Conservation (phyloP, 2,113 vertebrate genomes). For the Catharus minimus region DNA sequence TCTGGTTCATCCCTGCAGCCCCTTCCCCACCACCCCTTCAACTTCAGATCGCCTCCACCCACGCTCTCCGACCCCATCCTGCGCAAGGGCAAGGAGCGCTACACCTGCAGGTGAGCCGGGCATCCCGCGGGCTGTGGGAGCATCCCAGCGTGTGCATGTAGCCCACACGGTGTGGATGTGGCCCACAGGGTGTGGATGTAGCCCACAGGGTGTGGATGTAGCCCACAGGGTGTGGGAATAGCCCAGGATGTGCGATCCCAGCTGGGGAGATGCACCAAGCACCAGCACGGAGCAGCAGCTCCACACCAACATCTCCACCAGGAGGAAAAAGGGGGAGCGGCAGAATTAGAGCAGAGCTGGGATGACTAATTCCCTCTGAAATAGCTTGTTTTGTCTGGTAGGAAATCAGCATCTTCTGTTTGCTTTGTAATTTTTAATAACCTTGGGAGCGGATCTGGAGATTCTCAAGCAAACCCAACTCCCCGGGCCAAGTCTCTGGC, state of each 20-base stretch:
- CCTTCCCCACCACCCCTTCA: slow-evolving; percentile 93
- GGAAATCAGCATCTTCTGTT: slow-evolving; percentile 49
- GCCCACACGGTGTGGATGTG: no score
- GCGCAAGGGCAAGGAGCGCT: slow-evolving; percentile 98
- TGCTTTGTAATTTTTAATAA: slow-evolving; percentile 55
- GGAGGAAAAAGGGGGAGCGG: not conserved
- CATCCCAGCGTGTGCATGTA: no score
- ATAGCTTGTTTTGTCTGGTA: slow-evolving; percentile 64
- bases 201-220: accelerated
- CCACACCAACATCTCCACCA: accelerated
- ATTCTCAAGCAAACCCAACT: slow-evolving; percentile 15
- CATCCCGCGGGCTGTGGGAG: not conserved
- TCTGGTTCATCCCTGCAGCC: slow-evolving; percentile 87
- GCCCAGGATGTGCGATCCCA: not conserved
- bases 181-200: not conserved
- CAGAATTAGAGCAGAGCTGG: slow-evolving; percentile 1
- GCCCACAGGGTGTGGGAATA: not conserved
- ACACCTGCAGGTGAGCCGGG: slow-evolving; percentile 91
- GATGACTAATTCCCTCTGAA: slow-evolving; percentile 52
- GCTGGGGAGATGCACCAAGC: accelerated
- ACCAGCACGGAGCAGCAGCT: accelerated
- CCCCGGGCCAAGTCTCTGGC: not conserved
- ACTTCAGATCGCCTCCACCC: slow-evolving; percentile 92
- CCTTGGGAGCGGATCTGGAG: slow-evolving; percentile 43
- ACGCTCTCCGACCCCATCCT: slow-evolving; percentile 96